Percentiles rank a stretch among this genome's conserved stretches.
phyloP scores from a whole-genome alignment of 2,113 vertebrate species.

The Ornithorhynchus anatinus region DNA sequence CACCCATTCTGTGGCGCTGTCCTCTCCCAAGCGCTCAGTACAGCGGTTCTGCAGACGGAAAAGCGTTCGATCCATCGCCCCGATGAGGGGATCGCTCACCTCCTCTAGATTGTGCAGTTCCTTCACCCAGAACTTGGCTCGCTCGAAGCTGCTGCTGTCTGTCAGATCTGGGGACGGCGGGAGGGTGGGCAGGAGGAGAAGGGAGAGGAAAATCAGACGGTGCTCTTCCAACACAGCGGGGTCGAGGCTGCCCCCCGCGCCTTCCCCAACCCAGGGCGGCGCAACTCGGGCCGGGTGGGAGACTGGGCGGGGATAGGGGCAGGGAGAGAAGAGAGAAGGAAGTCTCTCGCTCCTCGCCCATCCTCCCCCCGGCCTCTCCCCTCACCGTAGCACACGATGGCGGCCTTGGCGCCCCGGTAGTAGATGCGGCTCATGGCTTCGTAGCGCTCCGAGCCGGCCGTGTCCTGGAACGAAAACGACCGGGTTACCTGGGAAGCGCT shows the following conservation, averaged over 20 bases:
- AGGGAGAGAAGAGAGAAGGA: not conserved
- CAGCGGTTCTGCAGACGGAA: no score
- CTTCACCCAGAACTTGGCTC: constrained; percentile 96
- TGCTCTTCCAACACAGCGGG: not conserved
- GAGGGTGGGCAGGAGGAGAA: not conserved
- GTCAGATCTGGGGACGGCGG: constrained; percentile 81
- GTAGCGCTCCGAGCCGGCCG: constrained; percentile 94
- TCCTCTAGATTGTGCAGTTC: constrained; percentile 94
- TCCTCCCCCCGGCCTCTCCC: not conserved
- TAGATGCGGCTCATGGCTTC: constrained; percentile 99
- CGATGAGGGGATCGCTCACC: no score
- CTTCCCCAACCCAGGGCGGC: no score
- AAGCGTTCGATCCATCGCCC: no score
- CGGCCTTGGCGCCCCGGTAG: constrained; percentile 93
- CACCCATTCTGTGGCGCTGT: no score
- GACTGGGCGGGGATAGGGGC: not conserved
- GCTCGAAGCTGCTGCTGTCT: constrained; percentile 90
- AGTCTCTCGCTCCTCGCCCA: no score
- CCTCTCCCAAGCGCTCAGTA: not conserved
- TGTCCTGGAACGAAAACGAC: constrained; percentile 78
- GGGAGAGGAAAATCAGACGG: no score
- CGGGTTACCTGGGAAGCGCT: accelerated
- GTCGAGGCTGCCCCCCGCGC: not conserved
- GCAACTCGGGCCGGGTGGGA: not conserved
- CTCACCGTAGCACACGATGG: constrained; percentile 94